Evolutionary conservation across 1,140 invertebrate genomes (phyloP).

Genomic region (Lutraria rhynchaena): DNA sequence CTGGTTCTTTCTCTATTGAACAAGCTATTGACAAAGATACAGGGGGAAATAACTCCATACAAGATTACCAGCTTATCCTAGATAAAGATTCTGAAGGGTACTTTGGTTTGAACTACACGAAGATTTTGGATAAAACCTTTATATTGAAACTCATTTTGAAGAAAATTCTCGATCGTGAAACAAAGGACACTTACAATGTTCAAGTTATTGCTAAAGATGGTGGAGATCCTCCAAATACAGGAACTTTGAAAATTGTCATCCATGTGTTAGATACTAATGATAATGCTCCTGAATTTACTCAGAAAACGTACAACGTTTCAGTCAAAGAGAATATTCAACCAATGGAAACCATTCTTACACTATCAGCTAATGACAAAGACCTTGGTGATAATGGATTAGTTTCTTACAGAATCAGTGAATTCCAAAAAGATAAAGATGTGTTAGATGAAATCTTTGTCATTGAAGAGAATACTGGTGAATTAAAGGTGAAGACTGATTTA

Average conservation of each 20-base stretch:
- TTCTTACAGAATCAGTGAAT: constrained; percentile 50
- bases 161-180: constrained; percentile 70
- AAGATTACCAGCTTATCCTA: constrained; percentile 64
- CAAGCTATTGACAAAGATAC: constrained; percentile 75
- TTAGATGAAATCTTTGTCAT: constrained; percentile 39
- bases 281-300: constrained; percentile 72
- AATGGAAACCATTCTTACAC: constrained; percentile 64
- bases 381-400: constrained; percentile 72
- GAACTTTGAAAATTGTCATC: constrained; percentile 72
- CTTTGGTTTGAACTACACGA: constrained; percentile 65
- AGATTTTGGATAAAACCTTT: constrained; percentile 70
- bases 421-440: constrained; percentile 36
- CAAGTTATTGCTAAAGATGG: constrained; percentile 73
- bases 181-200: constrained; percentile 69
- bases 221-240: constrained; percentile 69
- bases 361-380: constrained; percentile 77
- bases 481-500: constrained; percentile 84
- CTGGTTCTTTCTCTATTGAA: constrained; percentile 66
- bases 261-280: constrained; percentile 85
- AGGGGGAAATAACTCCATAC: constrained; percentile 70
- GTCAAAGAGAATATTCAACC: constrained; percentile 86
- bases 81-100: constrained; percentile 54
- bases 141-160: constrained; percentile 71
- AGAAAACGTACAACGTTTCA: constrained; percentile 82
- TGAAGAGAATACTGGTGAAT: constrained; percentile 67